Conservation (phyloP, 2,797 vertebrate species). For the Oryzias sinensis region DNA sequence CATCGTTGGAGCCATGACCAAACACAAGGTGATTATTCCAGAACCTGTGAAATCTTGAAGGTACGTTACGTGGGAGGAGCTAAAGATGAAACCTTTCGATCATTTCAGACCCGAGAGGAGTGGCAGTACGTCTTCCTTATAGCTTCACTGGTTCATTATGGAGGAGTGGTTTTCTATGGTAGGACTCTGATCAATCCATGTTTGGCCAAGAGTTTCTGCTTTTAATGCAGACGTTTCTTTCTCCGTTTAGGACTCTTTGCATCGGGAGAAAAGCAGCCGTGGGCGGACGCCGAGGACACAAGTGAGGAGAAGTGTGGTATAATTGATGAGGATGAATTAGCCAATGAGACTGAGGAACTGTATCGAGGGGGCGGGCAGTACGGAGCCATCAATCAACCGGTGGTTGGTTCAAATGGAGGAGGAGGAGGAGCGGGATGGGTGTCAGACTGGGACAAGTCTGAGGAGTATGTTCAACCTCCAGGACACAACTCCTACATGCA, state of each 20-base stretch:
- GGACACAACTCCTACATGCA: slow-evolving; percentile 74
- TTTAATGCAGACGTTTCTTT: neutral
- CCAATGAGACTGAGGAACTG: slow-evolving; percentile 94
- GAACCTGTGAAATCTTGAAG: no score
- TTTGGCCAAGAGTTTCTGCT: neutral
- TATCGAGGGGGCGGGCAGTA: slow-evolving; percentile 84
- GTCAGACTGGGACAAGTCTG: slow-evolving; percentile 79
- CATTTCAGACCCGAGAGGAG: slow-evolving; percentile 88
- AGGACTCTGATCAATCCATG: slow-evolving; percentile 31
- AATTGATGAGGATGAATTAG: slow-evolving; percentile 95
- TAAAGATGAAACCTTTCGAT: neutral
- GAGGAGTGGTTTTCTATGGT: slow-evolving; percentile 95
- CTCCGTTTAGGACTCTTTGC: slow-evolving; percentile 80
- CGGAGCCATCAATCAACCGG: slow-evolving; percentile 75
- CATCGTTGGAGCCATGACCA: slow-evolving; percentile 98
- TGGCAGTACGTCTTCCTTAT: slow-evolving; percentile 98
- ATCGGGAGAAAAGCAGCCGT: slow-evolving; percentile 94
- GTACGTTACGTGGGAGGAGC: no score
- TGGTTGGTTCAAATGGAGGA: slow-evolving; percentile 70
- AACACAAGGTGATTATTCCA: slow-evolving; percentile 86
- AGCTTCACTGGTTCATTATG: slow-evolving; percentile 92
- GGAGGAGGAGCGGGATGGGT: slow-evolving; percentile 70
- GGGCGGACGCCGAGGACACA: slow-evolving; percentile 96
- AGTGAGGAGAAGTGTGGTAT: slow-evolving; percentile 98
- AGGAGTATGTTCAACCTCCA: slow-evolving; percentile 77